Evolutionary conservation across 1,140 invertebrate species (phyloP), one percentile per base, ranked within the genome.

Genomic region (Samia ricini): DNA sequence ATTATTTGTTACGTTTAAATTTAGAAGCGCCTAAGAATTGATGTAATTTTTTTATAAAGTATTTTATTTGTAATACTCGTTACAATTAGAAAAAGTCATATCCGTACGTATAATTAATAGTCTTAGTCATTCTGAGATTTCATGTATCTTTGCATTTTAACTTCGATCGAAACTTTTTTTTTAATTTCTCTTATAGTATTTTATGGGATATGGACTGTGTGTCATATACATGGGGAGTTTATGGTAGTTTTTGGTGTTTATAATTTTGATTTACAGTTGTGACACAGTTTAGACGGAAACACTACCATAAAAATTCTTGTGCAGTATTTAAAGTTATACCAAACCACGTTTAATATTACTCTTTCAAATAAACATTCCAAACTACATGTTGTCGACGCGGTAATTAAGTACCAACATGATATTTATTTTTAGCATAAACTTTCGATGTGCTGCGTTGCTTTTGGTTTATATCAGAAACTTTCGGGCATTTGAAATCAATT

Each of bases 341-440:
- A 10, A 42, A 15, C 33, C 33, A 15, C 33, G 33, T 42, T 42
- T 42, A 42, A 42, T 42, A 15, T 42, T 42, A 42, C 33, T 42
- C 33, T 15, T 42, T 42, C 33, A 15, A 42, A 42, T 42, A 42
- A 42, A 42, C 33, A 42, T 42, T 42, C 4, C 33, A 15, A 42
- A 42, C 33, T 7, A 42, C n/a, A 42, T 42, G 33, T 42, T 42
- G 33, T 42, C 33, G 33, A 42, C 33, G 33, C 33, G n/a, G 33
- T 42, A 42, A 42, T 42, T 42, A 42, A 42, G 33, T 15, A 42
- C 33, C 33, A 42, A 42, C 33, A 42, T 42, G 33, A 5, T 15
- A 42, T 15, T 42, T 42, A 42, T 42, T 42, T 36, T 42, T 42
- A 42, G 33, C n/a, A 42, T 42, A 42, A 42, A 42, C 33, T 42